phyloP scores from a whole-genome alignment of 2,113 vertebrate genomes.

The Coryphaenoides rupestris region DNA sequence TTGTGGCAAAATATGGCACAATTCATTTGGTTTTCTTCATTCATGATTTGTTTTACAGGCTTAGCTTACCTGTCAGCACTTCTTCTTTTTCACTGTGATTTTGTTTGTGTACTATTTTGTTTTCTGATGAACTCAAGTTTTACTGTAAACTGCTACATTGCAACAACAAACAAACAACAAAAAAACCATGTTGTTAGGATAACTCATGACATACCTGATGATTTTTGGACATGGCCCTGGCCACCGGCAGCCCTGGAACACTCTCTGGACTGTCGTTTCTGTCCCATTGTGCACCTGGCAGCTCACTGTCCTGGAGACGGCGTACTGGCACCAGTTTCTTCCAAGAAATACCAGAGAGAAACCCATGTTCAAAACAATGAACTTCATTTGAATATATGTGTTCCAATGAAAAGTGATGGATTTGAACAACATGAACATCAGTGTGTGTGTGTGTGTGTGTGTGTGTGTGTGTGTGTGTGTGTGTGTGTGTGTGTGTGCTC shows the following conservation, averaged over 20 bases:
- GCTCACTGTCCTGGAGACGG: conserved; percentile 83
- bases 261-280: conserved; percentile 86
- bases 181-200: neutral
- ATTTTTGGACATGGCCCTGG: conserved; percentile 90
- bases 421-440: neutral
- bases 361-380: neutral
- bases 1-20: no score
- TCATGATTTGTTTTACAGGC: no score
- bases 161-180: no score
- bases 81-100: no score
- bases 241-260: conserved; percentile 93
- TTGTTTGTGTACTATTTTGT: no score
- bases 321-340: conserved; percentile 96
- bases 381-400: no score
- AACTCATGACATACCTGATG: conserved; percentile 79
- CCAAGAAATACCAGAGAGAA: neutral
- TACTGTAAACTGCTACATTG: no score
- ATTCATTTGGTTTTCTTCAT: no score
- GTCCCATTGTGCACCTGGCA: conserved; percentile 94
- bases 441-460: no score
- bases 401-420: neutral
- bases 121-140: no score
- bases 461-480: no score
- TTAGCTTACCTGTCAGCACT: no score
- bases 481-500: conserved; percentile 3